Base-by-base conservation (phyloP, 2,888 invertebrate species). In the Trichacis sp. region DNA sequence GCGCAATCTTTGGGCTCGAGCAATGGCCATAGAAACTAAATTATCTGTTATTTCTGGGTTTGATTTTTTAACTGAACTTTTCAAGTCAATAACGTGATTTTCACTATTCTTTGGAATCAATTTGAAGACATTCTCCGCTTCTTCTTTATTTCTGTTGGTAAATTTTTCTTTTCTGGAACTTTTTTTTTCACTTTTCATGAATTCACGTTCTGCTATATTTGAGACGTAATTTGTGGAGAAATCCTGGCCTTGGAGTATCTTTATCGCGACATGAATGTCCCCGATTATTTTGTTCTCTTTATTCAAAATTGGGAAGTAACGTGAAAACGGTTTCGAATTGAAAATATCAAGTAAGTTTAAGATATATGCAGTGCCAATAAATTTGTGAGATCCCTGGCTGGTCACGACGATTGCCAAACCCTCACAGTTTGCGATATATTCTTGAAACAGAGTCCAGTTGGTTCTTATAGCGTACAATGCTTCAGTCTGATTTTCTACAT, bases 401-500 rank as follows among this genome's bases (percentile, higher is more conserved):
- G 79, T 47, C n/a, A 83, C 70, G 1, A 76, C 66, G 18, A 84
- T 73, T 58, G 82, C 78, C 14, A 84, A 42, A 12, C 74, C 74
- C 48, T 79, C 80, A 55, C 82, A 82, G 47, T 84, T 83, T 54
- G 74, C 78, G n/a, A 84, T 68, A 57, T 84, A 84, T 53, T 81
- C 80, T 59, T 79, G 70, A 58, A 84, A 83, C 1, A 84, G 73
- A 24, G 65, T 66, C 38, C 76, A 55, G 58, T 77, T 83, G 2
- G 84, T 84, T 69, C 76, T 77, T 46, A 84, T 76, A 6, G 75
- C 65, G 65, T 83, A 84, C 6, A 72, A 73, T 55, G 78, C 72
- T 1, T 67, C 70, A 18, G 62, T 75, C 40, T 79, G 76, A 14
- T 67, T 46, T n/a, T 68, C 59, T 5, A 45, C n/a, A 45, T 69